Evolutionary conservation across 2,888 invertebrate species (phyloP).

Genomic region (Cryptus armator): DNA sequence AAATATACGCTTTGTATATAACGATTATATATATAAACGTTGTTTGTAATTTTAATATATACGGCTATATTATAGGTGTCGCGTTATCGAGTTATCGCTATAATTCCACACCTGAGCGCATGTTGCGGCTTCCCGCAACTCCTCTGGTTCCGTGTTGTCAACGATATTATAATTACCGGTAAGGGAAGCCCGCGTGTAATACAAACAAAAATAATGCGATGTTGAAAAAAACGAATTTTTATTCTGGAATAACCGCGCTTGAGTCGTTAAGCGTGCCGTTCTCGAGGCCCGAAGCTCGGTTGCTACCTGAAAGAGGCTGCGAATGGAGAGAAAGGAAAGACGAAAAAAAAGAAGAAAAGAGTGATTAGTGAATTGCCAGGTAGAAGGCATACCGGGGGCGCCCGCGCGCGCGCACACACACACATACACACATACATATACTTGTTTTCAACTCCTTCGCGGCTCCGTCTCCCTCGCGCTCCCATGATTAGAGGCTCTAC

Average conservation of each 20-base stretch:
- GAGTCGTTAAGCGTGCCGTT: constrained; percentile 47
- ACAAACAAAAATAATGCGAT: constrained; percentile 15
- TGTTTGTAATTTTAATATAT: neutral
- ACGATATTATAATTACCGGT: constrained; percentile 16
- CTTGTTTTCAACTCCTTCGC: neutral
- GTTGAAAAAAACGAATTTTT: neutral
- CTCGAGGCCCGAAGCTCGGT: neutral
- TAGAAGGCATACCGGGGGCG: constrained; percentile 8
- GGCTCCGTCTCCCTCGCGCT: constrained; percentile 14
- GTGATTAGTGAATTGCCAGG: constrained; percentile 62
- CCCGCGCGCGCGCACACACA: neutral
- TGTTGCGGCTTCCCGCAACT: neutral
- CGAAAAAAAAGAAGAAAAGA: constrained; percentile 4
- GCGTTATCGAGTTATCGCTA: neutral
- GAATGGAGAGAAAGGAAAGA: constrained; percentile 5
- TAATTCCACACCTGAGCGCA: neutral
- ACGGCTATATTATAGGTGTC: neutral
- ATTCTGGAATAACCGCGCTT: constrained; percentile 16
- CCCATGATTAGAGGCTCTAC: constrained; percentile 48
- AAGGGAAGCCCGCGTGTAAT: neutral
- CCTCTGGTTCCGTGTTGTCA: neutral
- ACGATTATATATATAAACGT: neutral
- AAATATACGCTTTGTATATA: neutral
- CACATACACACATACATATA: neutral
- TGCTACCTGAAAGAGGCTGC: constrained; percentile 52